These are phyloP conservation scores for Glossosoma conforme DNA, from an alignment of 1,140 invertebrate genomes.

Conservation along the genomic window DNA sequence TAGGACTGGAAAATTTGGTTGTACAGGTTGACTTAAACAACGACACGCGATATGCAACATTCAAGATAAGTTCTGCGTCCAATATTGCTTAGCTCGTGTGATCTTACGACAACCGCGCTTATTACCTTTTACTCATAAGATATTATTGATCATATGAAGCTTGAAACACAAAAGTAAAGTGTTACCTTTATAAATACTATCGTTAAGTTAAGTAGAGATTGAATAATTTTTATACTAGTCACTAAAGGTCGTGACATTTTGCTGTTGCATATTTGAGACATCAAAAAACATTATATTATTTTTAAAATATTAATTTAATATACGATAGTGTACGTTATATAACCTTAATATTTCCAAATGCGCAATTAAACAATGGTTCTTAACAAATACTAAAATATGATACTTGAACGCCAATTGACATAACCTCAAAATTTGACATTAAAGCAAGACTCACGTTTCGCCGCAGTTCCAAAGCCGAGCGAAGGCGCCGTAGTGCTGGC, in stretches of 20 bases:
- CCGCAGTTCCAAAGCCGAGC: slow-evolving; percentile 38
- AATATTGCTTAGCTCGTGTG: no score
- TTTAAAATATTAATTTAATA: not conserved
- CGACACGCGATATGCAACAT: no score
- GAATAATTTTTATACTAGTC: not conserved
- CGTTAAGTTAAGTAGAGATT: not conserved
- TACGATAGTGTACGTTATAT: not conserved
- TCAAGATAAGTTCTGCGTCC: no score
- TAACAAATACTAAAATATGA: no score
- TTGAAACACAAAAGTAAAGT: not conserved
- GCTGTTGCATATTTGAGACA: not conserved
- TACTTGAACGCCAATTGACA: slow-evolving; percentile 42
- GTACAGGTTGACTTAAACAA: no score
- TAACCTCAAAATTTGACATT: slow-evolving; percentile 35
- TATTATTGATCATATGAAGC: slow-evolving; percentile 1
- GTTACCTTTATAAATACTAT: not conserved
- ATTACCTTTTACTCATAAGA: not conserved
- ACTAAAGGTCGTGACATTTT: slow-evolving; percentile 1
- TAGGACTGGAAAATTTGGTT: no score
- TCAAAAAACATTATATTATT: not conserved
- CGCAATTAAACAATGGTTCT: no score
- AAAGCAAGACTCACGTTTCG: slow-evolving; percentile 39
- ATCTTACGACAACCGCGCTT: not conserved
- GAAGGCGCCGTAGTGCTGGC: slow-evolving; percentile 37
- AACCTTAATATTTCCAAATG: slow-evolving; percentile 8